Percentiles rank a stretch among this genome's conserved stretches.
These are phyloP conservation scores for Brachionus koreanus DNA, from an alignment of 1,140 invertebrate genomes.

Conservation along the genomic window DNA sequence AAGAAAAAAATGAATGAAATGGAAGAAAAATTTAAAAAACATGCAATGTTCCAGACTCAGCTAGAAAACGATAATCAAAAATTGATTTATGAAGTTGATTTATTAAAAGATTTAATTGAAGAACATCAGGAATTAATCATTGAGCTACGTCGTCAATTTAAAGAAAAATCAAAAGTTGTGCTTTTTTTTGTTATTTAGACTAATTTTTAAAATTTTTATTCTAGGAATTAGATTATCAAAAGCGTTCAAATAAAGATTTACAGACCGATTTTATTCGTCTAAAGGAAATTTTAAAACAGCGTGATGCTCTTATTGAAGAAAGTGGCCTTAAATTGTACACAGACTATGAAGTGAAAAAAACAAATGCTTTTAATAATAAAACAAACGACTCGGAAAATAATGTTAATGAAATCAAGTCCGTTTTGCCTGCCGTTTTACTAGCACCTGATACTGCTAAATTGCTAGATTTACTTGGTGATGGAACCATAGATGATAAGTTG, in stretches of 20 bases:
- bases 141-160: slow-evolving; percentile 27
- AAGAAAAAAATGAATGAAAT: slow-evolving; percentile 42
- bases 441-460: slow-evolving; percentile 24
- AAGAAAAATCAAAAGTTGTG: slow-evolving; percentile 35
- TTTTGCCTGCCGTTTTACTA: slow-evolving; percentile 33
- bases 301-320: slow-evolving; percentile 30
- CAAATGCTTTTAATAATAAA: not conserved
- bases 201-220: not conserved
- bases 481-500: slow-evolving; percentile 42
- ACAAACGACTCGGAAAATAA: not conserved
- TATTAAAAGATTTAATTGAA: slow-evolving; percentile 43
- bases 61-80: slow-evolving; percentile 44
- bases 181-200: not conserved
- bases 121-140: slow-evolving; percentile 38
- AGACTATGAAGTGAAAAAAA: slow-evolving; percentile 36
- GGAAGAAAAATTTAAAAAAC: slow-evolving; percentile 41
- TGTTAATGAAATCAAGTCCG: slow-evolving; percentile 21
- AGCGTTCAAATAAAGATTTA: slow-evolving; percentile 18
- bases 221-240: slow-evolving; percentile 40
- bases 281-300: slow-evolving; percentile 36
- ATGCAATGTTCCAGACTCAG: slow-evolving; percentile 11
- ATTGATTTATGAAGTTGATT: slow-evolving; percentile 36
- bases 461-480: slow-evolving; percentile 30
- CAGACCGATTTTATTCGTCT: slow-evolving; percentile 36
- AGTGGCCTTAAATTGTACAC: slow-evolving; percentile 24